Conservation (phyloP, 2,888 invertebrate genomes). For the Agapetus fuscipes region DNA sequence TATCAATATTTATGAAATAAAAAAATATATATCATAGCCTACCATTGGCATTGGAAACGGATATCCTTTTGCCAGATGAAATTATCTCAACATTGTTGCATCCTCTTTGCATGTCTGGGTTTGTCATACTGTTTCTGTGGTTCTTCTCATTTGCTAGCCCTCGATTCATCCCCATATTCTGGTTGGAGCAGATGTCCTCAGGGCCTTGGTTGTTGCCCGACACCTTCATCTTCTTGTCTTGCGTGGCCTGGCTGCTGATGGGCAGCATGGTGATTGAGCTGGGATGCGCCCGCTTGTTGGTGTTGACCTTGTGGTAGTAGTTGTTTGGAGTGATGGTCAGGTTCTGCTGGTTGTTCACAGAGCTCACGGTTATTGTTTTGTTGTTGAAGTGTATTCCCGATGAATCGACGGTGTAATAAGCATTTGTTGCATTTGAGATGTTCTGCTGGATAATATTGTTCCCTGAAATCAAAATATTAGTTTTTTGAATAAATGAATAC, state of each 20-base stretch:
- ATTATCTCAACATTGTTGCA: slow-evolving; percentile 15
- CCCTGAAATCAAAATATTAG: slow-evolving; percentile 5
- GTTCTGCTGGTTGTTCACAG: slow-evolving; percentile 29
- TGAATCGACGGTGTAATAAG: slow-evolving; percentile 32
- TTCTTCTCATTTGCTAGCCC: slow-evolving; percentile 12
- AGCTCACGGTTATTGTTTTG: slow-evolving; percentile 29
- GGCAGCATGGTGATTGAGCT: slow-evolving; percentile 12
- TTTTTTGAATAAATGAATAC: too few relatives aligned
- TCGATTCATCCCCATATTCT: too few relatives aligned
- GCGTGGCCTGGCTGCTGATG: slow-evolving; percentile 8
- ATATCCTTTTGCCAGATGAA: slow-evolving; percentile 12
- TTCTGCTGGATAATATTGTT: slow-evolving; percentile 7
- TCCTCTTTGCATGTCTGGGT: slow-evolving; percentile 11
- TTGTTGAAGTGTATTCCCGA: slow-evolving; percentile 35
- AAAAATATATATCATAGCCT: slow-evolving; percentile 4
- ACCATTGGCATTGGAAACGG: slow-evolving; percentile 17
- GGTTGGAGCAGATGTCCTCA: slow-evolving; percentile 11
- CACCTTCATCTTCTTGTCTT: slow-evolving; percentile 11
- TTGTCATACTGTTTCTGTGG: slow-evolving; percentile 8
- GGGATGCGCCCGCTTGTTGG: slow-evolving; percentile 34
- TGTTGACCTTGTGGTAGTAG: slow-evolving; percentile 35
- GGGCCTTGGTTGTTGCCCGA: slow-evolving; percentile 8
- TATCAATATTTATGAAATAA: too few relatives aligned
- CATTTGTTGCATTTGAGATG: slow-evolving; percentile 6
- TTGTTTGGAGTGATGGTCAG: slow-evolving; percentile 32